A percentile compares a stretch with the other conserved stretches of the same genome.
Conservation (phyloP, 2,888 invertebrate genomes). For the Macrostomum cliftonense region DNA sequence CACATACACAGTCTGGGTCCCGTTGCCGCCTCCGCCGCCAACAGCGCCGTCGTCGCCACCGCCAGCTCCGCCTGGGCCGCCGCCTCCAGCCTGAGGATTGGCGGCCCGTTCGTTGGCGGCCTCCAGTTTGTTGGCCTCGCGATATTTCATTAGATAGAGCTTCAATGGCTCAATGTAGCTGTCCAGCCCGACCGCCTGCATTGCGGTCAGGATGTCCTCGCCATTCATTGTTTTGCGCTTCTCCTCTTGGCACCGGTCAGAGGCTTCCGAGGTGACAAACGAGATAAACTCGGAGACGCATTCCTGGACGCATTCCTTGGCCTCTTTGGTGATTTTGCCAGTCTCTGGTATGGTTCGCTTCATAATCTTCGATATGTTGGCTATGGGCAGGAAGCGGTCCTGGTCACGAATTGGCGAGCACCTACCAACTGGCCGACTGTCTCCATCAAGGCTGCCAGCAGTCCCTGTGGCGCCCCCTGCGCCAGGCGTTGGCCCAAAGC, state of each 20-base stretch:
- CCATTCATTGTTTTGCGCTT: slow-evolving; percentile 94
- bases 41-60: no score
- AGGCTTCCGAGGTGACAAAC: slow-evolving; percentile 93
- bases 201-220: slow-evolving; percentile 86
- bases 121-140: slow-evolving; percentile 5
- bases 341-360: slow-evolving; percentile 84
- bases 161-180: slow-evolving; percentile 90
- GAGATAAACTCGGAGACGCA: slow-evolving; percentile 97
- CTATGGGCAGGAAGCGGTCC: slow-evolving; percentile 89
- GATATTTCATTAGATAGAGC: slow-evolving; percentile 6
- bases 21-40: no score
- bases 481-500: neutral
- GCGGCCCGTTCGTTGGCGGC: neutral
- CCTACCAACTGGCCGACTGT: no score
- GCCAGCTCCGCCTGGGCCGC: no score
- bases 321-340: slow-evolving; percentile 97
- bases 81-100: no score
- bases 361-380: slow-evolving; percentile 98
- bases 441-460: no score
- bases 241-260: slow-evolving; percentile 86
- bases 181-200: slow-evolving; percentile 86
- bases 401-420: slow-evolving; percentile 39
- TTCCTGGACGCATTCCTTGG: slow-evolving; percentile 88
- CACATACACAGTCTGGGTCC: no score
- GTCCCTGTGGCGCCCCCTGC: neutral